Evolutionary conservation across 2,888 invertebrate species (phyloP).

Genomic region (Bembecia ichneumoniformis): DNA sequence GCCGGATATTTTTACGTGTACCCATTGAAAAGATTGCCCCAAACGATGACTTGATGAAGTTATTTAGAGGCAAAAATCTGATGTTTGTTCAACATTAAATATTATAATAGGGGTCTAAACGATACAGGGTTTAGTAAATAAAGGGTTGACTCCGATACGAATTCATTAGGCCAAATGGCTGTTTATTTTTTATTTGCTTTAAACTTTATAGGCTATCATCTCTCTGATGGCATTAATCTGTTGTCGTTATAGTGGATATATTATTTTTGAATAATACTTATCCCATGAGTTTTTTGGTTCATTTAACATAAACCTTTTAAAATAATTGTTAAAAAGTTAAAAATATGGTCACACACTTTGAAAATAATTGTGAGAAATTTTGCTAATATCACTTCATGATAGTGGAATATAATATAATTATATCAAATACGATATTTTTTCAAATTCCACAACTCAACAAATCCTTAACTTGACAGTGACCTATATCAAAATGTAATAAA

Average conservation of each 20-base stretch:
- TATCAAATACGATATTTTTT: no score
- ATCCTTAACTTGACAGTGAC: slow-evolving; percentile 13
- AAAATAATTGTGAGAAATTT: no score
- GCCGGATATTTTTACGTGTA: slow-evolving; percentile 14
- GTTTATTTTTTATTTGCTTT: slow-evolving; percentile 24
- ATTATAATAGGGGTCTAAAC: slow-evolving; percentile 63
- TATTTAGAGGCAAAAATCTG: slow-evolving; percentile 52
- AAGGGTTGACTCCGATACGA: slow-evolving; percentile 50
- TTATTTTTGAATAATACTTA: no score
- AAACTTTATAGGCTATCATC: slow-evolving; percentile 36
- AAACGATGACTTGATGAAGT: slow-evolving; percentile 41
- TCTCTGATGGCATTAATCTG: slow-evolving; percentile 17
- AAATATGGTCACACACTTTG: no score
- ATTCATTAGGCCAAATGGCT: slow-evolving; percentile 46
- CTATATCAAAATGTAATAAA: slow-evolving; percentile 24
- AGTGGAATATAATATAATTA: no score
- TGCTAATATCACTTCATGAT: no score
- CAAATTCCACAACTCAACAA: no score
- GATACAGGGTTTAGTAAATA: slow-evolving; percentile 47
- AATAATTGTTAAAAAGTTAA: no score
- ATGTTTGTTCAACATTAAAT: slow-evolving; percentile 69
- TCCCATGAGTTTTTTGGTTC: no score
- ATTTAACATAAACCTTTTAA: no score
- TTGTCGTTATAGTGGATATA: background rate
- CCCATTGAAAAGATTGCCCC: slow-evolving; percentile 19